Evolutionary conservation across 2,113 vertebrate species (phyloP).

Genomic region (Gavia stellata): DNA sequence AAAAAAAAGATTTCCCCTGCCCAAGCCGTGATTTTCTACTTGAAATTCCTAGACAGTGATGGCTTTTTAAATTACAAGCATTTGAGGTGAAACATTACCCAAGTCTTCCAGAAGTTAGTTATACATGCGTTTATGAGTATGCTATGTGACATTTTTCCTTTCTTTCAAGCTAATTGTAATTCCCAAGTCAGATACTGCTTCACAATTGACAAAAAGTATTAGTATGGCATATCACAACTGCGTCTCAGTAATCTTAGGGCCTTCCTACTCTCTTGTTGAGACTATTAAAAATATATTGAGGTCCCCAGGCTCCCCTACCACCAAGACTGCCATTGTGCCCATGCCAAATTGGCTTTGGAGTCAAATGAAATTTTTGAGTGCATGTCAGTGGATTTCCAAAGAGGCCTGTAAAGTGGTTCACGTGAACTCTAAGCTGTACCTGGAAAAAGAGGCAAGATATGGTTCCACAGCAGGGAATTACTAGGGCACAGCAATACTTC

Average conservation of each 20-base stretch:
- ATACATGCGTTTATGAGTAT: not conserved
- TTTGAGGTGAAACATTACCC: not conserved
- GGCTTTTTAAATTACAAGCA: not conserved
- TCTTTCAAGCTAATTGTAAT: conserved; percentile 19
- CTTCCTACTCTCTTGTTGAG: not conserved
- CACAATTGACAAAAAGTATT: not conserved
- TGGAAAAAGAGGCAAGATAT: not conserved
- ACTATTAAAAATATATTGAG: not conserved
- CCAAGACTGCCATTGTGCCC: not conserved
- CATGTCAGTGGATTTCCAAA: not conserved
- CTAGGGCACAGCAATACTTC: not conserved
- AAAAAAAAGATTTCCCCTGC: not conserved
- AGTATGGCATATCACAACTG: not conserved
- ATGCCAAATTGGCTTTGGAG: not conserved
- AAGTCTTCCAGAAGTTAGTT: not conserved
- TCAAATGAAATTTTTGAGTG: not conserved
- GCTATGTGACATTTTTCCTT: not conserved
- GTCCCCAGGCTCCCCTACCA: not conserved
- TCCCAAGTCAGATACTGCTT: not conserved
- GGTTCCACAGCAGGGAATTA: not conserved
- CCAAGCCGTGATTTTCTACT: not conserved
- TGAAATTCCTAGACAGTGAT: not conserved
- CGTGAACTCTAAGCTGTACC: not conserved
- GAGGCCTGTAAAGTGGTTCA: not conserved
- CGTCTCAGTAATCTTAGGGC: not conserved